Conservation (phyloP, 2,888 invertebrate genomes). For the Empis stercorea region DNA sequence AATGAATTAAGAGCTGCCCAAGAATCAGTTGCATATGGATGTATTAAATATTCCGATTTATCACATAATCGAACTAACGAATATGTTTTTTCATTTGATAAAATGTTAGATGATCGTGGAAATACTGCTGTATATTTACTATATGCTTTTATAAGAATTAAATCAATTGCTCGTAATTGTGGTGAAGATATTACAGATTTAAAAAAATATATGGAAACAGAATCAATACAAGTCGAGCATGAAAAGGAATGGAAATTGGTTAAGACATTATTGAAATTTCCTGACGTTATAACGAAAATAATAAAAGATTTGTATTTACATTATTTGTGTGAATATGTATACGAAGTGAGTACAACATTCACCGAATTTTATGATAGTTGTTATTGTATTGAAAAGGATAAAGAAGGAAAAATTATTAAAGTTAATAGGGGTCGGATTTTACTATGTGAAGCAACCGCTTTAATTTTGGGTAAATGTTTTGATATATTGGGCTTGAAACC, state of each 20-base stretch:
- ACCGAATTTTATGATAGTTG: conserved; percentile 96
- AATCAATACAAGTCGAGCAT: conserved; percentile 60
- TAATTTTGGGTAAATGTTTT: conserved; percentile 76
- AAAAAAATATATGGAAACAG: conserved; percentile 44
- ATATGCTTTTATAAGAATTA: conserved; percentile 88
- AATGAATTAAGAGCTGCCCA: conserved; percentile 74
- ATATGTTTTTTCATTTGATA: conserved; percentile 96
- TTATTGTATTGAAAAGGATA: conserved; percentile 92
- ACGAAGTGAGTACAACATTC: conserved; percentile 84
- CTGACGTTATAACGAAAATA: conserved; percentile 74
- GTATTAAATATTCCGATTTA: conserved; percentile 96
- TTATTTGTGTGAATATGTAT: conserved; percentile 86
- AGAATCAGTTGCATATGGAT: conserved; percentile 91
- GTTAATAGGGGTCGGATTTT: conserved; percentile 78
- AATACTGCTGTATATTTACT: conserved; percentile 97
- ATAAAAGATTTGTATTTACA: conserved; percentile 73
- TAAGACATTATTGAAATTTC: conserved; percentile 73
- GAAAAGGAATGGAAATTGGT: conserved; percentile 91
- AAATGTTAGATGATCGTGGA: conserved; percentile 97
- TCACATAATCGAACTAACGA: conserved; percentile 87
- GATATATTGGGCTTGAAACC: conserved; percentile 83
- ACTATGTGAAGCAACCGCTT: conserved; percentile 84
- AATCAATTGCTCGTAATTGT: conserved; percentile 68
- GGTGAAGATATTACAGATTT: conserved; percentile 46
- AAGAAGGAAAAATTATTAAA: conserved; percentile 63